Percentiles rank a stretch among this genome's conserved stretches.
phyloP scores from a whole-genome alignment of 2,888 invertebrate species.

The Phymatocera aterrima region DNA sequence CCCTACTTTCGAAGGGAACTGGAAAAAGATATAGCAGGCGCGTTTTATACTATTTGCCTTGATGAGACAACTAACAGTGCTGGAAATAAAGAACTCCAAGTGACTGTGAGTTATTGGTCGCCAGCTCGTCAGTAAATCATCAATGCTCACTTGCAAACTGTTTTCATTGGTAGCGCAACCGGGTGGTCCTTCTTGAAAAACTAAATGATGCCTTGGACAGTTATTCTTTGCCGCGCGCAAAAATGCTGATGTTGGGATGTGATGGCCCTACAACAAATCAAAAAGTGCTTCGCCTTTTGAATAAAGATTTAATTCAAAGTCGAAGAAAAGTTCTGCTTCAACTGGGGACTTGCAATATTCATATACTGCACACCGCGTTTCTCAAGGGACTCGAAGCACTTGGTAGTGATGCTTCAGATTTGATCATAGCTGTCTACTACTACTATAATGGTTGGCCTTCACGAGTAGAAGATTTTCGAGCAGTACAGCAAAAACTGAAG shows the following conservation, averaged over 20 bases:
- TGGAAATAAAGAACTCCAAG: conserved; percentile 10
- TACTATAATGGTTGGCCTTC: conserved; percentile 48
- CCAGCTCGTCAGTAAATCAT: conserved; percentile 17
- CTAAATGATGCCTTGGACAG: background rate
- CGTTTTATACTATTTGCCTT: conserved; percentile 17
- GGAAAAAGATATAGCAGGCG: conserved; percentile 15
- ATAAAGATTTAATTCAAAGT: conserved; percentile 1
- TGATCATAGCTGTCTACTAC: conserved; percentile 37
- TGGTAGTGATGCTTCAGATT: conserved; percentile 12
- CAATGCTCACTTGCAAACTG: conserved; percentile 19
- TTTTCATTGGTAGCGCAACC: conserved; percentile 18
- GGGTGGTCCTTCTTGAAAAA: conserved; percentile 9
- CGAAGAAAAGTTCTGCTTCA: conserved; percentile 3
- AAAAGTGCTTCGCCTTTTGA: conserved; percentile 28
- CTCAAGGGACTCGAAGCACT: conserved; percentile 26
- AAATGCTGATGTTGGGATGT: conserved; percentile 15
- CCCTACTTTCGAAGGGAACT: conserved; percentile 23
- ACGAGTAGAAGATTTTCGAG: conserved; percentile 44
- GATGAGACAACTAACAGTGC: conserved; percentile 16
- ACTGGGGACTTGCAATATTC: conserved; percentile 28
- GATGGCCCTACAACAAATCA: conserved; percentile 9
- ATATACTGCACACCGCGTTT: conserved; percentile 19
- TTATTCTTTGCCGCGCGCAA: background rate
- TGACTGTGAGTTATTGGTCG: conserved; percentile 18
- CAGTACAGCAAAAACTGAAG: conserved; percentile 44